Conservation (phyloP, 2,797 vertebrate genomes). For the Avahi laniger region DNA sequence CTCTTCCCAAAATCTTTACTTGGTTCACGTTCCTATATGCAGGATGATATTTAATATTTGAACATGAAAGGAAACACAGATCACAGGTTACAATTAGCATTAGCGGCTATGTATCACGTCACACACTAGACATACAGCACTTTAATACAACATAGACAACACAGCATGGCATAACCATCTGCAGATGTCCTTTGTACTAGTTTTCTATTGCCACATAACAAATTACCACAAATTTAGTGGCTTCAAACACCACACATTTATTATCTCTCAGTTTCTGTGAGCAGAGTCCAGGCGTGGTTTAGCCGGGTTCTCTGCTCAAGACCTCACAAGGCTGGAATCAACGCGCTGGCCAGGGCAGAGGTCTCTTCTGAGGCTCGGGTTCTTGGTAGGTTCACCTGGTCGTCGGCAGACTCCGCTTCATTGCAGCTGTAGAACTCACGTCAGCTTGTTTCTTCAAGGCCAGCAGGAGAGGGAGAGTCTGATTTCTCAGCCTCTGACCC, state of each 20-base stretch:
- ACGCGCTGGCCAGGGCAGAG: no score
- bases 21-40: neutral
- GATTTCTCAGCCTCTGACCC: neutral
- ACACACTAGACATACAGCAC: neutral
- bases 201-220: neutral
- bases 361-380: neutral
- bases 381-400: neutral
- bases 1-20: neutral
- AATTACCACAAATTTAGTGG: neutral
- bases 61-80: neutral
- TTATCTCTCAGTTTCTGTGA: neutral
- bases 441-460: neutral
- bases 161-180: neutral
- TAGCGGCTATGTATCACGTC: neutral
- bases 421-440: neutral
- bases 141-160: neutral
- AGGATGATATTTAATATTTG: neutral
- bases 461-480: neutral
- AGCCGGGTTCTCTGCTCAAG: neutral
- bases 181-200: neutral
- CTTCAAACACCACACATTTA: neutral
- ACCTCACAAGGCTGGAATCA: neutral
- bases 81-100: neutral
- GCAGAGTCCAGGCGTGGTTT: no score
- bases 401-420: neutral